Evolutionary conservation across 2,113 vertebrate species (phyloP).

Genomic region (Odobenus rosmarus): DNA sequence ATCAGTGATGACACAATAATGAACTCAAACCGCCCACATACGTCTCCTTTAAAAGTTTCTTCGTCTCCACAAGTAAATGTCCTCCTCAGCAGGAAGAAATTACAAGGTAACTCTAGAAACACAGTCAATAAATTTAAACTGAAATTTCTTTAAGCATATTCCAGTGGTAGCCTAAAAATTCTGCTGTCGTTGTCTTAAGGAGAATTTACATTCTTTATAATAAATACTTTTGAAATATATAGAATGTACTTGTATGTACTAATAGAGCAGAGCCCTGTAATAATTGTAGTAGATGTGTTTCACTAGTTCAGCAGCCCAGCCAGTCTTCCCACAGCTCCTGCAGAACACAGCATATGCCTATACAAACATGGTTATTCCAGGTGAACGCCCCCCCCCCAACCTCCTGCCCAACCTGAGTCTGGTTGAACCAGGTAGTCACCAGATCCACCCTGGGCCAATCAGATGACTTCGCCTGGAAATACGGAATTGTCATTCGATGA

Average conservation of each 20-base stretch:
- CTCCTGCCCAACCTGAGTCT: not conserved
- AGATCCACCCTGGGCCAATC: not conserved
- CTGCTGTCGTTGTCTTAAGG: not conserved
- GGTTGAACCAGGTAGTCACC: not conserved
- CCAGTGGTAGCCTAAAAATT: not conserved
- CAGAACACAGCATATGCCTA: not conserved
- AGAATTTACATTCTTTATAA: not conserved
- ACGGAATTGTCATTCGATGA: not conserved
- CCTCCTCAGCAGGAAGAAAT: not conserved
- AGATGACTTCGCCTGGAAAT: not conserved
- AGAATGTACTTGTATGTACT: not conserved
- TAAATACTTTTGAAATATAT: not conserved
- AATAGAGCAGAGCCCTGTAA: not conserved
- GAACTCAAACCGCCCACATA: not conserved
- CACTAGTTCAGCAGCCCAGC: not conserved
- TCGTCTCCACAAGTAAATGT: not conserved
- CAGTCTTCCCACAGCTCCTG: not conserved
- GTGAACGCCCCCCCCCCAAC: not conserved
- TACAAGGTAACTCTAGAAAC: constrained; percentile 1
- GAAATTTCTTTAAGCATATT: not conserved
- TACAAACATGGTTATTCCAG: not conserved
- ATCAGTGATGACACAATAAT: not conserved
- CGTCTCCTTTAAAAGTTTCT: not conserved
- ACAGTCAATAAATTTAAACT: not conserved
- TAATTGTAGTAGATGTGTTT: not conserved